phyloP scores from a whole-genome alignment of 2,113 vertebrate species.

The Tylochromis polylepis region DNA sequence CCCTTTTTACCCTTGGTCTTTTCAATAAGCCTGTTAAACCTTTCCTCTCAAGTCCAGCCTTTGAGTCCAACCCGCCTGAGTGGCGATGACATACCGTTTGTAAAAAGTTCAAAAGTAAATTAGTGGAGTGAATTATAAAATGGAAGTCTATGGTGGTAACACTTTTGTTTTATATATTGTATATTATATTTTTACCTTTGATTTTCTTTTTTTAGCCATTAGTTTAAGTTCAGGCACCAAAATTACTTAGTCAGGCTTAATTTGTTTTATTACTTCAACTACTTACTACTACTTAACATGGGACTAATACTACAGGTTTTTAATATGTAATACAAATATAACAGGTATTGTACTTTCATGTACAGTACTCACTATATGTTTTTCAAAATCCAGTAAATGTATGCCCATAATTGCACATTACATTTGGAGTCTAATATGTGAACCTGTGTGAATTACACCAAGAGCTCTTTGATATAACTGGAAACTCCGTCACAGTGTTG shows the following conservation, averaged over 20 bases:
- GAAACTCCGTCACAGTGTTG: not conserved
- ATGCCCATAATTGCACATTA: not conserved
- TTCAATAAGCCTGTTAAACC: not conserved
- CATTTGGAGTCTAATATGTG: not conserved
- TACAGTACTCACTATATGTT: not conserved
- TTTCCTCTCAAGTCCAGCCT: not conserved
- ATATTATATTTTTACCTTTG: not conserved
- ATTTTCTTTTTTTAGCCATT: accelerated
- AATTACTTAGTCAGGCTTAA: accelerated
- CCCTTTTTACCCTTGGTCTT: not conserved
- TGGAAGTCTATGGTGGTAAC: not conserved
- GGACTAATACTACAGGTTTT: not conserved
- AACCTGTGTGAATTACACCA: not conserved
- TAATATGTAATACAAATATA: not conserved
- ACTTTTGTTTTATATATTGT: not conserved
- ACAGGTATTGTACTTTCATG: not conserved
- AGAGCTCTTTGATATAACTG: not conserved
- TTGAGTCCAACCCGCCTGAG: not conserved
- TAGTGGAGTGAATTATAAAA: not conserved
- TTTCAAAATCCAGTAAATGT: not conserved
- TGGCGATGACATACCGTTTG: not conserved
- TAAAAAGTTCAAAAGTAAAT: not conserved
- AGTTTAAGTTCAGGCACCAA: not conserved
- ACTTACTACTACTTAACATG: not conserved
- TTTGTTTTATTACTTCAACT: not conserved